Evolutionary conservation across 2,888 invertebrate species (phyloP).

Genomic region (Drosophila niveifrons): DNA sequence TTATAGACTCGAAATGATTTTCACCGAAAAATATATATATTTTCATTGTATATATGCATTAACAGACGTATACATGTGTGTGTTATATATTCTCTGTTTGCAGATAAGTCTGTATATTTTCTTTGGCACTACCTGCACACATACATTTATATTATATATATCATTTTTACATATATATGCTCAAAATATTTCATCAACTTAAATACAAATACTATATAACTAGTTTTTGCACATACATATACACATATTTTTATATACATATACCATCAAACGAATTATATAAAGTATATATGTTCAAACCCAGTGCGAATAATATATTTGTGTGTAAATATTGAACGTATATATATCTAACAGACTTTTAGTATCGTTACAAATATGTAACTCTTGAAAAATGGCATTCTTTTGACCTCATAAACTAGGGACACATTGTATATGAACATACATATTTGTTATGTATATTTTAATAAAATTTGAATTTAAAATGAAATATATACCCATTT

Average conservation of each 20-base stretch:
- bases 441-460: constrained; percentile 4
- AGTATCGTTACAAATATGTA: constrained; percentile 4
- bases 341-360: neutral
- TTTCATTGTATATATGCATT: constrained; percentile 19
- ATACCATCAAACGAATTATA: neutral
- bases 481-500: neutral
- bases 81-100: constrained; percentile 2
- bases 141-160: neutral
- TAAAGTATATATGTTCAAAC: neutral
- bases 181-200: constrained; percentile 17
- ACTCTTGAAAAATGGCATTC: neutral
- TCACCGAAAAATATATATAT: constrained; percentile 50
- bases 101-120: constrained; percentile 11
- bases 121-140: constrained; percentile 16
- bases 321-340: neutral
- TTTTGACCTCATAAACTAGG: constrained; percentile 4
- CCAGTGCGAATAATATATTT: too few relatives aligned
- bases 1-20: constrained; percentile 53
- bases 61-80: neutral
- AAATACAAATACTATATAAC: constrained; percentile 7
- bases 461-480: neutral
- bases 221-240: constrained; percentile 5
- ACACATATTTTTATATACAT: neutral
- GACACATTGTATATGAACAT: neutral
- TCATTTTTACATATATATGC: constrained; percentile 7